Percentiles rank a stretch among this genome's conserved stretches.
These are phyloP conservation scores for Eira barbara DNA, from an alignment of 2,113 vertebrate genomes.

Conservation along the genomic window DNA sequence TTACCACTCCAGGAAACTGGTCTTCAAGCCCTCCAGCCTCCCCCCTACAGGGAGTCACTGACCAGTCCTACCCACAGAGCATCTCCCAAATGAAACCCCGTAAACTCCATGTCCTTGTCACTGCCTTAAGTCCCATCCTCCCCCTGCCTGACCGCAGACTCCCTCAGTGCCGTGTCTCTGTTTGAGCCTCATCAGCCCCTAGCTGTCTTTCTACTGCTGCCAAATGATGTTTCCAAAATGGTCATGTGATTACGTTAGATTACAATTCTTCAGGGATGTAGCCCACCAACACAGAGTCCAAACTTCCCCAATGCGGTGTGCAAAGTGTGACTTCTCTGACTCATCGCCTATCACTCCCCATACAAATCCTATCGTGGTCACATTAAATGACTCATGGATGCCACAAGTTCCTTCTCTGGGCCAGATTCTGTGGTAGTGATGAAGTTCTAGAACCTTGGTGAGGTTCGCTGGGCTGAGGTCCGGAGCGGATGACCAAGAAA, in stretches of 20 bases:
- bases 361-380: not conserved
- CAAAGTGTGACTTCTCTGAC: not conserved
- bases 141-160: not conserved
- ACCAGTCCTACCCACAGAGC: not conserved
- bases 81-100: not conserved
- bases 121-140: not conserved
- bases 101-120: accelerated
- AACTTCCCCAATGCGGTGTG: not conserved
- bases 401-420: accelerated
- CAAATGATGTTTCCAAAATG: not conserved
- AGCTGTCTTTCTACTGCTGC: not conserved
- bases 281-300: not conserved
- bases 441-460: no score
- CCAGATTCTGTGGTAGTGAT: not conserved
- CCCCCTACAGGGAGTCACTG: not conserved
- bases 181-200: not conserved
- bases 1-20: no score
- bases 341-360: not conserved
- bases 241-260: not conserved
- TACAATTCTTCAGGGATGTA: not conserved
- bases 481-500: no score
- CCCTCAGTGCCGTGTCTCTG: not conserved
- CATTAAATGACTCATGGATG: no score
- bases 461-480: no score
- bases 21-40: not conserved